Conservation (phyloP, 53 echinoderm and acorn worm species). For the Echinarachnius parma region DNA sequence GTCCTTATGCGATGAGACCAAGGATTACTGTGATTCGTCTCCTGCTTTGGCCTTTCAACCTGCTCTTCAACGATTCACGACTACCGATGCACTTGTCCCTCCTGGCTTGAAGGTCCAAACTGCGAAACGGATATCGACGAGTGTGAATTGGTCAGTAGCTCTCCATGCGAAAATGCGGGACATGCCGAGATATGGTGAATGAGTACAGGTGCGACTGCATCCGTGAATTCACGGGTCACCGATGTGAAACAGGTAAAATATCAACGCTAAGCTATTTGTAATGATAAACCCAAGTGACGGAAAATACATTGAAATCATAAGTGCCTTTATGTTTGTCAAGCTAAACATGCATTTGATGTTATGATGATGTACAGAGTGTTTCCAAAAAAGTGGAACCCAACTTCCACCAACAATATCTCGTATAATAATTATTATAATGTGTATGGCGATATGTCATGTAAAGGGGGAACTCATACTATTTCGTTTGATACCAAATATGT, state of each 20-base stretch:
- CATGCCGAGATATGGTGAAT: conserved; percentile 46
- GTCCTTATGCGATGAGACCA: conserved; percentile 56
- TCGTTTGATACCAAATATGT: too few relatives aligned
- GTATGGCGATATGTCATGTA: too few relatives aligned
- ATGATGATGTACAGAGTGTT: too few relatives aligned
- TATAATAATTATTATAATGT: too few relatives aligned
- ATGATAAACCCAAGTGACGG: background rate
- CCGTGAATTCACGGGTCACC: conserved; percentile 45
- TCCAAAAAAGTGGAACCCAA: too few relatives aligned
- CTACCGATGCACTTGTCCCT: conserved; percentile 38
- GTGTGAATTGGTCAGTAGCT: conserved; percentile 20
- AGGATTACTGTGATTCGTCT: conserved; percentile 47
- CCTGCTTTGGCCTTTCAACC: conserved; percentile 52
- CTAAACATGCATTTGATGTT: too few relatives aligned
- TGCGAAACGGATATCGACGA: conserved; percentile 61
- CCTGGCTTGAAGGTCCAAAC: conserved; percentile 42
- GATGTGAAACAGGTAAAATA: conserved; percentile 60
- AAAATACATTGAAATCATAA: background rate
- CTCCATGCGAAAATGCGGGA: conserved; percentile 55
- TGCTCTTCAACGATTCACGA: conserved; percentile 37
- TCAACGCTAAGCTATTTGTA: too few relatives aligned
- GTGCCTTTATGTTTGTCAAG: too few relatives aligned
- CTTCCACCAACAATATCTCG: too few relatives aligned
- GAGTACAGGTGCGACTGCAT: conserved; percentile 46
- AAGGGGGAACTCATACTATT: too few relatives aligned